Percentiles rank a stretch among this genome's conserved stretches.
phyloP scores from a whole-genome alignment of 1,140 invertebrate species.

The Ditylenchus dipsaci region DNA sequence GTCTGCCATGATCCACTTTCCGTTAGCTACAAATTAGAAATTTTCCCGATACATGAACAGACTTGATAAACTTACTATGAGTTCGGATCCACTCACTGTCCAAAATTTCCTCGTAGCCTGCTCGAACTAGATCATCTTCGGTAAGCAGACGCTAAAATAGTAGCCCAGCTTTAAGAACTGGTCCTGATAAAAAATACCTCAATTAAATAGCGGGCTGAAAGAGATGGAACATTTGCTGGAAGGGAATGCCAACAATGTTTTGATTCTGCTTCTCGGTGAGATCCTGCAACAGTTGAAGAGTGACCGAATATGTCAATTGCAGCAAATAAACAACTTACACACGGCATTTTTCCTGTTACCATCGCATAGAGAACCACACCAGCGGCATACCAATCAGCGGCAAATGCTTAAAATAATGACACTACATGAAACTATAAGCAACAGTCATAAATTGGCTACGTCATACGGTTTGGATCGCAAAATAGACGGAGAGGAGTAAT shows the following conservation, averaged over 20 bases:
- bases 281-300: not conserved
- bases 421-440: no score
- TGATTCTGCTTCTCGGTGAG: not conserved
- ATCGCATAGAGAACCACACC: conserved; percentile 17
- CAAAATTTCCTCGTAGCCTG: conserved; percentile 3
- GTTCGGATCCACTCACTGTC: conserved; percentile 9
- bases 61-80: not conserved
- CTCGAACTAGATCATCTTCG: conserved; percentile 5
- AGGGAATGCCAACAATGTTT: not conserved
- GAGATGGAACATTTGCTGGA: not conserved
- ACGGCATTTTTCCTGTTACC: conserved; percentile 11
- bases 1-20: conserved; percentile 3
- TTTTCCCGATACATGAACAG: no score
- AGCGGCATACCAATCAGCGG: conserved; percentile 17
- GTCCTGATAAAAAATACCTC: not conserved
- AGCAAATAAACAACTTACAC: not conserved
- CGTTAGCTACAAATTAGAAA: not conserved
- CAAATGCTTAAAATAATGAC: not conserved
- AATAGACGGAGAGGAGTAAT: conserved; percentile 12
- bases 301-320: not conserved
- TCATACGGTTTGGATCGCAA: conserved; percentile 5
- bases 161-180: no score
- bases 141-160: not conserved
- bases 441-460: not conserved
- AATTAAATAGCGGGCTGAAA: conserved; percentile 2